phyloP scores from a whole-genome alignment of 2,888 invertebrate species.

The Coenonympha arcania region DNA sequence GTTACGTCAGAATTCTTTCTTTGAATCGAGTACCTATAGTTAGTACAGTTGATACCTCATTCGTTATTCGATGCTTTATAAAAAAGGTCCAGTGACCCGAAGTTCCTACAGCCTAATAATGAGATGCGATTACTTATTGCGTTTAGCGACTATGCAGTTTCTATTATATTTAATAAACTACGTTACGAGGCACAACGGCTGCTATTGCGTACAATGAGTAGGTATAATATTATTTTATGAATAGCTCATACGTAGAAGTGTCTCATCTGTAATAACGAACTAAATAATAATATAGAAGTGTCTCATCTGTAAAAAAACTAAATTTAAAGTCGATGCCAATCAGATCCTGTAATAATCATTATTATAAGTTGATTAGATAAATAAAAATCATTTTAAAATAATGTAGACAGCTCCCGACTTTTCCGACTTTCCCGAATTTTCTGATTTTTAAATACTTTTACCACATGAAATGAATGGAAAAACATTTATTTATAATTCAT shows the following conservation, averaged over 20 bases:
- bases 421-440: no score
- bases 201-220: constrained; percentile 42
- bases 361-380: no score
- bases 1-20: background rate
- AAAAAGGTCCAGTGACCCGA: background rate
- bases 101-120: background rate
- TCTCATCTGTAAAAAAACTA: background rate
- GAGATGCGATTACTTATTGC: constrained; percentile 24
- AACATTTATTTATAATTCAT: background rate
- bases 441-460: no score
- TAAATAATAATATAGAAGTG: background rate
- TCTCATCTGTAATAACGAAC: background rate
- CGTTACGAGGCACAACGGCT: constrained; percentile 63
- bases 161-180: constrained; percentile 33
- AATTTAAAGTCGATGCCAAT: background rate
- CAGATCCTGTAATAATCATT: background rate
- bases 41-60: background rate
- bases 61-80: background rate
- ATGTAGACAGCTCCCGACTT: no score
- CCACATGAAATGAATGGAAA: no score
- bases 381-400: no score
- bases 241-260: background rate
- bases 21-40: no score
- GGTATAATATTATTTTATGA: no score
- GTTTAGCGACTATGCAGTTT: constrained; percentile 20